Evolutionary conservation across 2,797 vertebrate species (phyloP).

Genomic region (Oreochromis mossambicus): DNA sequence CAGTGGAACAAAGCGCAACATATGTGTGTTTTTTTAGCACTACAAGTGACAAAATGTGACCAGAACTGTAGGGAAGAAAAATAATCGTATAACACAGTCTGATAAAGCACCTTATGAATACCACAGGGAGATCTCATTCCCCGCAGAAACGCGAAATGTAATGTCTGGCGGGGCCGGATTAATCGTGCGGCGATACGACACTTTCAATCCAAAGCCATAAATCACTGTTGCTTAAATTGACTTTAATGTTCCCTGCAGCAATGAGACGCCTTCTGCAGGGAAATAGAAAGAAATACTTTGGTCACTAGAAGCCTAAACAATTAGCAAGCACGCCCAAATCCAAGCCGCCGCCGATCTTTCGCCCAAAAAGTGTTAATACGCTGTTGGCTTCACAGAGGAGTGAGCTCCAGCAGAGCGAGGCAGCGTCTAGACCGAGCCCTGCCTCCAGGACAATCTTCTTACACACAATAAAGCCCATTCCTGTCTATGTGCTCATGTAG

Average conservation of each 20-base stretch:
- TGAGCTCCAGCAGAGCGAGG: neutral
- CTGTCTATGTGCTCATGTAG: neutral
- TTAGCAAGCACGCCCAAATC: no score
- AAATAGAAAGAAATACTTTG: neutral
- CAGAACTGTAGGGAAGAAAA: neutral
- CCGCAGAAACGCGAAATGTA: neutral
- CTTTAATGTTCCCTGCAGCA: neutral
- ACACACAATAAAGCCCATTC: conserved; percentile 18
- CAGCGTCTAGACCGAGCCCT: conserved; percentile 47
- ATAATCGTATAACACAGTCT: neutral
- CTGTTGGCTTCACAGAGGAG: neutral
- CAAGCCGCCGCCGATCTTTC: neutral
- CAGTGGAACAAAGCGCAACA: neutral
- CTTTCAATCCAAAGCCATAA: neutral
- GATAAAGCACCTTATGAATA: neutral
- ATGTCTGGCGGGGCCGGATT: neutral
- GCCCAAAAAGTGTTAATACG: neutral
- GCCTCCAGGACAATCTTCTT: conserved; percentile 51
- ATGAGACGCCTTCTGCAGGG: neutral
- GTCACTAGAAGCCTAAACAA: neutral
- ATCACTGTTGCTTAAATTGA: neutral
- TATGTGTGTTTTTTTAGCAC: neutral
- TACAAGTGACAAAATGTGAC: neutral
- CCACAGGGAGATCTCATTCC: neutral
- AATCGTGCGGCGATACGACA: neutral